Conservation (phyloP, 2,113 vertebrate genomes). For the Orcinus orca region DNA sequence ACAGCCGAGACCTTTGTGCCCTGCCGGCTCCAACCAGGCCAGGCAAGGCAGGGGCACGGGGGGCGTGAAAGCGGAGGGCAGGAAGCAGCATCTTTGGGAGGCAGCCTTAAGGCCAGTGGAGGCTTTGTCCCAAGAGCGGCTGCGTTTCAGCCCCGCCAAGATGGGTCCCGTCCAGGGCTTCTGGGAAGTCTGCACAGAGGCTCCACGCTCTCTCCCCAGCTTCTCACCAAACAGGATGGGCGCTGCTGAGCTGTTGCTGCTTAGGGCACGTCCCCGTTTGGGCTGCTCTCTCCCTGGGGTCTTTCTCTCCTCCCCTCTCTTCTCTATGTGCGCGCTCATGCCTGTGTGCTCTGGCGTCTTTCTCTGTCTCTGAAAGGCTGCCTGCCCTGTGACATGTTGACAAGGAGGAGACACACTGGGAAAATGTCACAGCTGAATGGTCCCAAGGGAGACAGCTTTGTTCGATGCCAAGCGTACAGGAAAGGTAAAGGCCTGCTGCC, state of each 20-base stretch:
- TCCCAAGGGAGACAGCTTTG: slow-evolving; percentile 50
- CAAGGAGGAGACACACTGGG: slow-evolving; percentile 54
- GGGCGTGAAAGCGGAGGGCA: background rate
- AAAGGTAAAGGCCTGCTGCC: background rate
- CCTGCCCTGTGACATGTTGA: slow-evolving; percentile 50
- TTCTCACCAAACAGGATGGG: background rate
- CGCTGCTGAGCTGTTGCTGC: background rate
- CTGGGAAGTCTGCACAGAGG: background rate
- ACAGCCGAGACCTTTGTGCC: background rate
- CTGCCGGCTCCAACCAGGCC: background rate
- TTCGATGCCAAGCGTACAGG: slow-evolving; percentile 10
- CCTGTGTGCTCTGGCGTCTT: background rate
- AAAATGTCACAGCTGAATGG: slow-evolving; percentile 63
- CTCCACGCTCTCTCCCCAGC: background rate
- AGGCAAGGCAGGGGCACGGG: background rate
- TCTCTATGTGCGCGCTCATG: accelerated
- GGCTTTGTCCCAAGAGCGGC: background rate
- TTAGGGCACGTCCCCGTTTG: background rate
- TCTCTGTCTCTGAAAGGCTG: slow-evolving; percentile 31
- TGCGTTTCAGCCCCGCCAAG: background rate
- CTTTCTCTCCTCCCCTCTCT: background rate
- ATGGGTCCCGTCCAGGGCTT: background rate
- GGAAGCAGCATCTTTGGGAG: background rate
- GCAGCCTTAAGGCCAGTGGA: background rate
- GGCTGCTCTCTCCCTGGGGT: background rate